Conservation (phyloP, 2,888 invertebrate species). For the Autographa gamma region DNA sequence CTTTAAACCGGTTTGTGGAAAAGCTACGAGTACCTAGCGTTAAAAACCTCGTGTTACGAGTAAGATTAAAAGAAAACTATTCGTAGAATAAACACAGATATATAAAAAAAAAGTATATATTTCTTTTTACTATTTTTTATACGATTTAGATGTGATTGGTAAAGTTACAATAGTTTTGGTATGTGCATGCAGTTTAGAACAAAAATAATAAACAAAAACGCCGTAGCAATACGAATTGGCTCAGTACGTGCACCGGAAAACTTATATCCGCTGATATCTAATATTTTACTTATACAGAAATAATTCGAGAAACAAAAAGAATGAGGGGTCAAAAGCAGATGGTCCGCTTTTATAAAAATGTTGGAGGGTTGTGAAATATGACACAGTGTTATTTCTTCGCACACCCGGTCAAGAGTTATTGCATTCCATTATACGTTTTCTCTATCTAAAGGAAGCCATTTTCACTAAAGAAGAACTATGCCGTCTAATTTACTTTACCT, state of each 20-base stretch:
- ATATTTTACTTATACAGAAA: constrained; percentile 85
- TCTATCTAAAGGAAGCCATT: constrained; percentile 89
- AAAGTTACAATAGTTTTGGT: neutral
- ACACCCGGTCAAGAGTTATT: constrained; percentile 89
- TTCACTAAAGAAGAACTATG: constrained; percentile 86
- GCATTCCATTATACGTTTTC: constrained; percentile 89
- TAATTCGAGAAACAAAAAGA: constrained; percentile 88
- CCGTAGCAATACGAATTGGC: constrained; percentile 64
- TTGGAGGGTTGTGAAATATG: constrained; percentile 89
- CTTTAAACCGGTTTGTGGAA: constrained; percentile 58
- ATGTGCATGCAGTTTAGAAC: constrained; percentile 23
- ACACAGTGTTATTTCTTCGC: constrained; percentile 89
- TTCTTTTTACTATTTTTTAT: neutral
- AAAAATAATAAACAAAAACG: constrained; percentile 53
- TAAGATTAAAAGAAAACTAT: constrained; percentile 10
- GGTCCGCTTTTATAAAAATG: constrained; percentile 89
- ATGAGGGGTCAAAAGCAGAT: constrained; percentile 89
- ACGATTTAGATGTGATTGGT: neutral
- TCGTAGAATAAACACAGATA: constrained; percentile 22
- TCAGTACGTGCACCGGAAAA: constrained; percentile 70
- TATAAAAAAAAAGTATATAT: neutral
- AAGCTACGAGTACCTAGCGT: constrained; percentile 35
- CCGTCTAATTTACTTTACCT: constrained; percentile 84
- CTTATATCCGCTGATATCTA: constrained; percentile 72
- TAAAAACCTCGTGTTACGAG: constrained; percentile 23